These are phyloP conservation scores for Branchellion lobata DNA, from an alignment of 2,888 invertebrate genomes.

Conservation along the genomic window DNA sequence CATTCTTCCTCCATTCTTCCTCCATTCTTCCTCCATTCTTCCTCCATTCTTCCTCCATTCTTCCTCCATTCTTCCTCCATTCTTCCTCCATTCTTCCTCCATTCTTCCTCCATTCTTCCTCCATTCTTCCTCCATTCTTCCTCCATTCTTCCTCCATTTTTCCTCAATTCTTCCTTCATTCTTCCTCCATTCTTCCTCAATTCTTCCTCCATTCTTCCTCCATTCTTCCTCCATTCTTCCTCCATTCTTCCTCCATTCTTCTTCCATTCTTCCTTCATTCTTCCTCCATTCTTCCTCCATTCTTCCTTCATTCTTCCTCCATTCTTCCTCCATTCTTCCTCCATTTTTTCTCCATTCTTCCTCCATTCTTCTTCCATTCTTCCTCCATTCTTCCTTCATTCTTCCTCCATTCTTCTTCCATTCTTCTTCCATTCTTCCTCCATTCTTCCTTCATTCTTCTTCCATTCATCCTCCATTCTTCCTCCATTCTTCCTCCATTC, in stretches of 20 bases:
- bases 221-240: neutral
- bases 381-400: neutral
- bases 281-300: neutral
- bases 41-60: neutral
- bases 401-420: neutral
- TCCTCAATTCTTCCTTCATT: neutral
- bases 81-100: neutral
- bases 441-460: neutral
- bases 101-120: neutral
- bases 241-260: neutral
- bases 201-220: neutral
- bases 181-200: neutral
- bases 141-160: neutral
- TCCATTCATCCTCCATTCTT: neutral
- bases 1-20: neutral
- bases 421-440: neutral
- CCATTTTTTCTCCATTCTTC: neutral
- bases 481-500: neutral
- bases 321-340: neutral
- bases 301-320: neutral
- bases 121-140: neutral
- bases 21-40: neutral
- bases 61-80: neutral
- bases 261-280: neutral
- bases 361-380: neutral